Evolutionary conservation across 2,113 vertebrate genomes (phyloP), one percentile per base, ranked within the genome.

Genomic region (Pterocles orientalis): DNA sequence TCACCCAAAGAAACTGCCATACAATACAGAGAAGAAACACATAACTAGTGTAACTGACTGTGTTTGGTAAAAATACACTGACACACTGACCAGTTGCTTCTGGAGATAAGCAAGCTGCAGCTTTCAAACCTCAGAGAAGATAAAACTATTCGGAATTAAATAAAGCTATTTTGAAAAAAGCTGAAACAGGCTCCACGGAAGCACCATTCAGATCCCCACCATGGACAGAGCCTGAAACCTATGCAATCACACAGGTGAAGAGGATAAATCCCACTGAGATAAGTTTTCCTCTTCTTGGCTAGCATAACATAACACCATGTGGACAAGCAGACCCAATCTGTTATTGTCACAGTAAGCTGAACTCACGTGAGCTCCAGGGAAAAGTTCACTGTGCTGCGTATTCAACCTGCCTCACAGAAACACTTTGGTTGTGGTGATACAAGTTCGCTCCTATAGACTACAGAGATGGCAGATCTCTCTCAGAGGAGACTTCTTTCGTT

Each of bases 381-480:
- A 65, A 73, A 8, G 20, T 9, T 18, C 6, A 6, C 33, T 14
- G 8, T 14, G 25, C 23, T 23, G 36, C 31, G 11, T 6, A 14
- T 39, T 50, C 31, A 41, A 31, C 34, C 43, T 14, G 5, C 20
- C 14, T 6, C 25, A 31, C 51, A 50, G 41, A 34, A 57, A 66
- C 3, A 7, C 45, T 53, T 16, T 12, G 24, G 7, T 3, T 53
- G 28, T 7, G 7, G 18, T 2, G 2, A 24, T 6, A 45, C 7
- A 33, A 25, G 53, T 39, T n/a, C 1, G 0, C 20, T 65, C 43
- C 58, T 43, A 26, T 7, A 26, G 33, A 48, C 19, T 48, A n/a
- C 29, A 76, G 39, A 69, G 29, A 14, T 41, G 41, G 41, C 41
- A 41, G 41, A 41, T 41, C 41, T 41, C 41, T 41, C 41, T 39